Base-by-base conservation (phyloP, 2,888 invertebrate species). In the Stegophylla sp. region DNA sequence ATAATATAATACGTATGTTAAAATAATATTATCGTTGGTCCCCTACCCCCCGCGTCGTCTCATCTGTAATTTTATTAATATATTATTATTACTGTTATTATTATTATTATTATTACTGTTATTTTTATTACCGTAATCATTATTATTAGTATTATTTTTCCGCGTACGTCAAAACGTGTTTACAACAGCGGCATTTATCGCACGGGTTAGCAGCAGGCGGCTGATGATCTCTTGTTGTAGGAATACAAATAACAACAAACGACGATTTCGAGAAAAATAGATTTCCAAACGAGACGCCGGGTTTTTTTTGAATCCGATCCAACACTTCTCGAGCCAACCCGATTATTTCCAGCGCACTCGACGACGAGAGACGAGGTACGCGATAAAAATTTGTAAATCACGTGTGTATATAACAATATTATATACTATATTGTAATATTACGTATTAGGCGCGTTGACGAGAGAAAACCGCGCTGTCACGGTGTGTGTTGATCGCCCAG, bases 281-380 rank as follows among this genome's bases (percentile, higher is more conserved):
- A 63, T 74, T 51, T 74, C 23, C 26, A 45, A 73, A 73, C 72
- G 43, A 56, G 20, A 26, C 43, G 59, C 26, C 41, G 34, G 41
- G 71, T 17, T 53, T 51, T 73, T 73, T 17, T 75, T 75, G 63
- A 75, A 75, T 75, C 63, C 34, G 51, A 63, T 63, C 74, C 74
- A 75, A 75, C 63, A 23, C 63, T 20, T 48, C n/a, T n/a, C n/a
- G n/a, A n/a, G n/a, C n/a, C n/a, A n/a, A n/a, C 63, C 7, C 56
- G 63, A 63, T 75, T 64, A 63, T 63, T 75, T 51, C 74, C 61
- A 23, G 63, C 74, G 17, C 63, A 23, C 74, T 63, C 48, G 61
- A 48, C 48, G 61, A 48, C 53, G 56, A 45, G 45, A 45, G 45
- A 53, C 51, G 20, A 34, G 4, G 34, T 34, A 34, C 34, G 34